phyloP scores from a whole-genome alignment of 2,113 vertebrate species.

The Lathamus discolor region DNA sequence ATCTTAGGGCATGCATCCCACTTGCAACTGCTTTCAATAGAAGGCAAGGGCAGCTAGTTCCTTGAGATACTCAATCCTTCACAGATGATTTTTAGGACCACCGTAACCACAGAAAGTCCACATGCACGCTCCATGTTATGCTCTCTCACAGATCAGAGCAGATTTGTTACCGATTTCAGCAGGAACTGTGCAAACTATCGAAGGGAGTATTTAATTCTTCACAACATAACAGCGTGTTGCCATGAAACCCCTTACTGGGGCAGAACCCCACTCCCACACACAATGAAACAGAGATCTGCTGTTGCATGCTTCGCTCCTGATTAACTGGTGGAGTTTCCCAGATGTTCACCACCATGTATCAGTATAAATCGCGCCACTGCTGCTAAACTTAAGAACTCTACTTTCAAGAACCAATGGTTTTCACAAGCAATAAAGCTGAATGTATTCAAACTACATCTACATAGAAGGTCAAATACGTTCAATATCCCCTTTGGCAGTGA shows the following conservation, averaged over 20 bases:
- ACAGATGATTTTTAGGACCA: constrained; percentile 18
- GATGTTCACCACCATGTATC: background rate
- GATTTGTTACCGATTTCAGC: background rate
- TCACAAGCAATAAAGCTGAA: constrained; percentile 35
- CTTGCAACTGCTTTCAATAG: constrained; percentile 43
- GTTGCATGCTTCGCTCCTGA: background rate
- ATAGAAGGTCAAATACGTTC: constrained; percentile 7
- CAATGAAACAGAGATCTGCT: background rate
- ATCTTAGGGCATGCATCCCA: constrained; percentile 50
- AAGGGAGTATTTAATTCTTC: constrained; percentile 8
- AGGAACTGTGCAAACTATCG: background rate
- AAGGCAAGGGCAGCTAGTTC: constrained; percentile 31
- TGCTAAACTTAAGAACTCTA: background rate
- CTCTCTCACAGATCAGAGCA: background rate
- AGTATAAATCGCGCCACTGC: background rate
- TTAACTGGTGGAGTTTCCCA: background rate
- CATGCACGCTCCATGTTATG: background rate
- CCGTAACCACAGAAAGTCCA: constrained; percentile 26
- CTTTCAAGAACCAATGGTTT: constrained; percentile 29
- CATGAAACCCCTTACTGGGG: background rate
- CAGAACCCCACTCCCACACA: background rate
- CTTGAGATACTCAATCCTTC: constrained; percentile 21
- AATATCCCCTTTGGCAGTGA: constrained; percentile 40
- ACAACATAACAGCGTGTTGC: background rate
- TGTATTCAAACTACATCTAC: constrained; percentile 29